Base-by-base conservation (phyloP, 2,888 invertebrate genomes). In the Holacanthella duospinosa region DNA sequence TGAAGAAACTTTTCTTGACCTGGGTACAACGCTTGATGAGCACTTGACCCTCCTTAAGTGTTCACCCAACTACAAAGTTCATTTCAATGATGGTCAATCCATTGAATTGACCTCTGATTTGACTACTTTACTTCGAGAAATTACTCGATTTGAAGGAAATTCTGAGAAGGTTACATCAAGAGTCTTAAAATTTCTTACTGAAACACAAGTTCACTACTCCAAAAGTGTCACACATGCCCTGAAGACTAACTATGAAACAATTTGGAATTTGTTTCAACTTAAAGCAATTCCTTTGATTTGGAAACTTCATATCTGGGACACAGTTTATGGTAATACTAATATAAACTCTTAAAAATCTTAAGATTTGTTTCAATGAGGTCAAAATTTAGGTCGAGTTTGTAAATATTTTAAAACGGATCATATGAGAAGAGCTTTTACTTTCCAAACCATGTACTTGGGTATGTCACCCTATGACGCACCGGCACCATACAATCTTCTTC, bases 381-480 rank as follows among this genome's bases (percentile, higher is more conserved):
- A n/a, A n/a, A n/a, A n/a, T n/a, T n/a, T n/a, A n/a, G n/a, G 48
- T 4, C 48, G 48, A 4, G 21, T 21, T 4, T 48, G 16, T 16
- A 48, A 21, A 48, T 48, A 48, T 48, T 48, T 48, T 21, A 48
- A 21, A 4, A n/a, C 48, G 21, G 48, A 48, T 21, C 4, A 48
- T 4, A 9, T 48, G 12, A 9, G 48, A 4, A 48, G 21, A 21
- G 48, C 48, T 4, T 48, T 48, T 21, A 48, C 48, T n/a, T 48
- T 48, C 48, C 48, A 48, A 48, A n/a, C 48, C 12, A 48, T 48
- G 48, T 48, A 48, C 21, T 21, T 48, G 4, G 48, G 48, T 16
- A 48, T 48, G 48, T 48, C 48, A 21, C 48, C 48, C 12, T 48
- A 16, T 21, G 48, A 48, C n/a, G 48, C 48, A 48, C 48, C 48